Evolutionary conservation across 2,888 invertebrate species (phyloP), one percentile per base, ranked within the genome.

Genomic region (Synanthedon formicaeformis): DNA sequence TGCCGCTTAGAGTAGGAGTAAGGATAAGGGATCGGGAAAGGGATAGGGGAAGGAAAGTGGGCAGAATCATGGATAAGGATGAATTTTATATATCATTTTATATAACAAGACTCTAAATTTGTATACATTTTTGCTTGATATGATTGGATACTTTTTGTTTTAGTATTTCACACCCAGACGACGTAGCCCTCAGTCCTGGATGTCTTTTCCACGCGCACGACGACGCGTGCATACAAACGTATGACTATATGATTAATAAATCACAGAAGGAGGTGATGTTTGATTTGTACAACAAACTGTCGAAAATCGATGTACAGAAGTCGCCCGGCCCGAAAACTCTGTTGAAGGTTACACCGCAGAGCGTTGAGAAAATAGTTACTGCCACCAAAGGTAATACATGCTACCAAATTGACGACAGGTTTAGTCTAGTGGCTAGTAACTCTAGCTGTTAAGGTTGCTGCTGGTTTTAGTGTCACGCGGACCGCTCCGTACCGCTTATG

Each of bases 181-280:
- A 83, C 56, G 60, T 74, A 40, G 88, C 76, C 59, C 67, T 82
- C 2, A 78, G 84, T 55, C 83, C 87, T 0, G 82, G 85, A 5
- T 84, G 80, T 51, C 52, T 88, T 0, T 81, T 69, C 63, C 86
- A 88, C 53, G 75, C 80, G 0, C 62, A 69, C 11, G 80, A 85
- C 50, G 85, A 84, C 8, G 59, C 71, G 0, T 81, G 83, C 60
- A 55, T 71, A 0, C 83, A 86, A 56, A 84, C 81, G 0, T 83
- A 81, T 51, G 87, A 88, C 56, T 72, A 87, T 59, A 81, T 89
- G 78, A 80, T 89, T 57, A 81, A 87, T 59, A 87, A 88, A 55
- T 80, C 85, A 0, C 87, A 88, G 60, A 87, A 87, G 54, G 89
- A 89, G 59, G 86, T 89, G 4, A 80, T 89, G 81, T 74, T 88